phyloP scores from a whole-genome alignment of 2,888 invertebrate species.

The Hypomecis punctinalis region DNA sequence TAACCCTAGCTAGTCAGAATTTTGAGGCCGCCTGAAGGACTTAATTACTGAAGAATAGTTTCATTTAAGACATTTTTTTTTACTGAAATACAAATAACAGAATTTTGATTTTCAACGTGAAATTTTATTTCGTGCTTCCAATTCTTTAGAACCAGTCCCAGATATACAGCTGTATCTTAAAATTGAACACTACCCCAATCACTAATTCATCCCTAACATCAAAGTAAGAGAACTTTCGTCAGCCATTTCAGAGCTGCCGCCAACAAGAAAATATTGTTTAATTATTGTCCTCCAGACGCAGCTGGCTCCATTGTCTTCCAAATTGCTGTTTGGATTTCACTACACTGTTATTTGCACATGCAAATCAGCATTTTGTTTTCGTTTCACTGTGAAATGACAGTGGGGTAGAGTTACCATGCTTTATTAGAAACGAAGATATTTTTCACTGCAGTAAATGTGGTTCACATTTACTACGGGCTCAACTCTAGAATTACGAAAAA shows the following conservation, averaged over 20 bases:
- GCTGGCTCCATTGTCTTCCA: constrained; percentile 77
- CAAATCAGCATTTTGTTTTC: constrained; percentile 83
- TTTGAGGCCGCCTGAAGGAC: too few species aligned
- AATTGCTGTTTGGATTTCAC: constrained; percentile 82
- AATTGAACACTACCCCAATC: background rate
- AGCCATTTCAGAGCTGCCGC: constrained; percentile 50
- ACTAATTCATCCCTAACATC: constrained; percentile 5
- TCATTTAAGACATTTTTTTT: too few species aligned
- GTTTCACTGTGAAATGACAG: constrained; percentile 47
- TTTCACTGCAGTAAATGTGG: too few species aligned
- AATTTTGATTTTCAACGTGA: too few species aligned
- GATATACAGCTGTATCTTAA: background rate
- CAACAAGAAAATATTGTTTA: constrained; percentile 76
- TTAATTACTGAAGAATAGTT: too few species aligned
- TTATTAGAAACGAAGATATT: background rate
- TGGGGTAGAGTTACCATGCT: constrained; percentile 46
- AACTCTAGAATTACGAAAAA: too few species aligned
- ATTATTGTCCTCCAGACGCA: constrained; percentile 69
- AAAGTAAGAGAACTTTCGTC: constrained; percentile 36
- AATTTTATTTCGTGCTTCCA: too few species aligned
- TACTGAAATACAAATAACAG: too few species aligned
- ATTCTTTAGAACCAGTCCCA: too few species aligned
- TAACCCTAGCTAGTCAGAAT: too few species aligned
- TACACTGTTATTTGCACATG: constrained; percentile 82
- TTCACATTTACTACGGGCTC: too few species aligned